Base-by-base conservation (phyloP, 2,113 vertebrate genomes). In the Protomyctophum bolini region DNA sequence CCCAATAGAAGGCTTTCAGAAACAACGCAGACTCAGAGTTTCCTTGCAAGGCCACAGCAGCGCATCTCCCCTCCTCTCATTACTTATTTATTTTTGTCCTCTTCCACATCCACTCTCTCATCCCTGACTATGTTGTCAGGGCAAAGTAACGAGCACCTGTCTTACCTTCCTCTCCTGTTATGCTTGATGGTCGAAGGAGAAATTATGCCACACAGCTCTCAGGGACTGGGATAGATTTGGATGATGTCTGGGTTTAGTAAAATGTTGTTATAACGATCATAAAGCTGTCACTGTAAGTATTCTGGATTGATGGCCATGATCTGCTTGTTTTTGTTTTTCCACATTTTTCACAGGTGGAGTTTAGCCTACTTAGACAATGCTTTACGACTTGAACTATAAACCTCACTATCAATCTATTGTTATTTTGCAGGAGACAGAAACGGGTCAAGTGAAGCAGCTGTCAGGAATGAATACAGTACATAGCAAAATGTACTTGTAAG, bases 61-160 rank as follows among this genome's bases (percentile, higher is more conserved):
- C 10, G 8, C 12, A 54, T 49, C 72, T 64, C 58, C 61, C 8
- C 75, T 64, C 68, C 55, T 0, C 41, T 63, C 8, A 63, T 50
- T 41, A 41, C 33, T 41, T 41, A 41, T 41, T 41, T 41, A 41
- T 41, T 4, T 41, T 41, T 10, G 46, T 21, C 46, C 33, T 63
- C 47, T 63, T 15, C 15, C 10, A 2, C 4, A 48, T 7, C 4
- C 50, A 50, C 12, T 10, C 8, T 11, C 49, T 51, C 29, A 45
- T 56, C 14, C 29, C 15, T 29, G 29, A 12, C 48, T 58, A 33
- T 61, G 68, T 73, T 68, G 63, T 73, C 67, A 73, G 8, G 63
- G 63, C 48, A 60, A 57, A 51, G 50, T 49, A 73, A 46, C 29
- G 21, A 63, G 29, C 71, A 73, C 63, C 55, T 72, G 66, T 67